These are phyloP conservation scores for Aptenodytes patagonicus DNA, from an alignment of 2,113 vertebrate species.

Conservation along the genomic window DNA sequence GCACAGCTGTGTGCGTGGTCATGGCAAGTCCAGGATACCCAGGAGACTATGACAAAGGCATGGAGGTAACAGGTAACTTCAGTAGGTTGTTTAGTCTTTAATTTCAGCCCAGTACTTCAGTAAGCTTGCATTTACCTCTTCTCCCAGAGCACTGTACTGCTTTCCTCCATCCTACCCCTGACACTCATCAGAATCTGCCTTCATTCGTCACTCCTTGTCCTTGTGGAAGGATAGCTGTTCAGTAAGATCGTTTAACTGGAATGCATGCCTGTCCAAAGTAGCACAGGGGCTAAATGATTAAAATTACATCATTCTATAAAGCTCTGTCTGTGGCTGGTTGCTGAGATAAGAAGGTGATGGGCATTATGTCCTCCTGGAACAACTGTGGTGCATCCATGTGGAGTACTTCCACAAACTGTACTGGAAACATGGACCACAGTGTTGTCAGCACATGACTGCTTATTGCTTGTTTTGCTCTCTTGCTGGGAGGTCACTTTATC, in stretches of 20 bases:
- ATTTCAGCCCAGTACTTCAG: not conserved
- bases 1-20: constrained; percentile 82
- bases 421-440: not conserved
- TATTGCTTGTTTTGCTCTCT: not conserved
- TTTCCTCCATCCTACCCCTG: not conserved
- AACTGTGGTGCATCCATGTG: fast-evolving
- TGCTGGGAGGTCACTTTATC: not conserved
- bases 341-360: not conserved
- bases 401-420: not conserved
- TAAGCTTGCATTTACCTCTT: not conserved
- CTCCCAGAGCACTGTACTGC: not conserved
- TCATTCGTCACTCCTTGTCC: not conserved
- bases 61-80: constrained; percentile 78
- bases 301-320: not conserved
- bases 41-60: constrained; percentile 76
- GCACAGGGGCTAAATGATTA: not conserved
- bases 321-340: not conserved
- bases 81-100: not conserved
- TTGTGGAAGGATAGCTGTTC: not conserved
- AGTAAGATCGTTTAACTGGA: not conserved
- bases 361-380: not conserved
- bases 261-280: not conserved
- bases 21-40: constrained; percentile 86
- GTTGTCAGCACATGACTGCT: not conserved
- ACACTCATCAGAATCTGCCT: not conserved